Evolutionary conservation across 2,113 vertebrate genomes (phyloP).

Genomic region (Smithornis capensis): DNA sequence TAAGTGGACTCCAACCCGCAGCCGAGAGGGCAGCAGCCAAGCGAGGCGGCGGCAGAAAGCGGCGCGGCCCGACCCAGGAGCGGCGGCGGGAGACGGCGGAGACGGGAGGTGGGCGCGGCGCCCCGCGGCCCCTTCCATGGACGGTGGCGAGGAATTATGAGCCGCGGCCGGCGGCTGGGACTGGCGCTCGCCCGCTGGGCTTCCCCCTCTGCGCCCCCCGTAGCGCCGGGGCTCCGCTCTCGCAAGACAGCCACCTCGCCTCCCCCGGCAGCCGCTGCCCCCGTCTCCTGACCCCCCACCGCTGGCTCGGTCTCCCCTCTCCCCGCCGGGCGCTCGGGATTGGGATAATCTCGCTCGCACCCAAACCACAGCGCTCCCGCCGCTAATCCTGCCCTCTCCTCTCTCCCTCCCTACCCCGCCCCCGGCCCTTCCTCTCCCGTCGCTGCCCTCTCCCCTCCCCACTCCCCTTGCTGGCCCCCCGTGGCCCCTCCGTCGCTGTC

Average conservation of each 20-base stretch:
- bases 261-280: neutral
- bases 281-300: neutral
- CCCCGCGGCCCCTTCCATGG: neutral
- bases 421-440: neutral
- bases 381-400: neutral
- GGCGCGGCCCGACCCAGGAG: neutral
- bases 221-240: neutral
- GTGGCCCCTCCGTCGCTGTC: neutral
- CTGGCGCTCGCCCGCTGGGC: conserved; percentile 6
- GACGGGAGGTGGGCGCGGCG: neutral
- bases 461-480: neutral
- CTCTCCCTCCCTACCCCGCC: neutral
- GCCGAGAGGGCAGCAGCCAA: neutral
- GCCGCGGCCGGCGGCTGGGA: conserved; percentile 20
- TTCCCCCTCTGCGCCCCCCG: neutral
- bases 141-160: conserved; percentile 32
- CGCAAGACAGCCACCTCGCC: neutral
- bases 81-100: neutral
- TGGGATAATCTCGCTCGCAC: neutral
- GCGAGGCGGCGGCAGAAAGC: conserved; percentile 5
- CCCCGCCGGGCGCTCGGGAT: neutral
- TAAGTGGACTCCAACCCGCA: conserved; percentile 29
- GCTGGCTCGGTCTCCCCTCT: neutral
- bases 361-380: neutral
- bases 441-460: neutral